phyloP scores from a whole-genome alignment of 2,888 invertebrate genomes.

The Ochropleura leucogaster region DNA sequence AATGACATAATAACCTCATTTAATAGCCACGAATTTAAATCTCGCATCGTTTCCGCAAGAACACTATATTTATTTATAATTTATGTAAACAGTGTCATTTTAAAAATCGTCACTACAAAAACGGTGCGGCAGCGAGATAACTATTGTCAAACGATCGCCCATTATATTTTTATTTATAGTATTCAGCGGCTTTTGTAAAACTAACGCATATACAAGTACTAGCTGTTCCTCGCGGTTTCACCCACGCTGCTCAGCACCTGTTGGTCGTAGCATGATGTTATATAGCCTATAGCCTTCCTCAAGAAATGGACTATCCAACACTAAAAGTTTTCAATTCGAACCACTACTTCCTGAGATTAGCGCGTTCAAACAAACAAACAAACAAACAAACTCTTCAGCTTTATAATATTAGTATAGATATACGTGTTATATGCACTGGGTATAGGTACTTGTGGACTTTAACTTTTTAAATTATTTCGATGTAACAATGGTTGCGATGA shows the following conservation, averaged over 20 bases:
- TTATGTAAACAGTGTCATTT: slow-evolving; percentile 41
- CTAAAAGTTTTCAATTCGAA: too few relatives aligned
- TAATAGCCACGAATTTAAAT: slow-evolving; percentile 1
- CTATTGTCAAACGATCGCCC: slow-evolving; percentile 48
- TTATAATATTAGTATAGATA: too few relatives aligned
- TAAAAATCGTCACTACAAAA: slow-evolving; percentile 28
- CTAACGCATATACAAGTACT: too few relatives aligned
- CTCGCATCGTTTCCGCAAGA: slow-evolving; percentile 25
- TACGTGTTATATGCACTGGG: not conserved
- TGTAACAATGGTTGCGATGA: not conserved
- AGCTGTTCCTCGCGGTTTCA: too few relatives aligned
- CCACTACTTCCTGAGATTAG: too few relatives aligned
- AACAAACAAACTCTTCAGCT: too few relatives aligned
- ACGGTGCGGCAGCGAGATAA: slow-evolving; percentile 27
- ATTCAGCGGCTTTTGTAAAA: slow-evolving; percentile 19
- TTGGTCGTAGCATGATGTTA: too few relatives aligned
- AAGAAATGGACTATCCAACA: too few relatives aligned
- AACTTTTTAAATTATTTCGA: slow-evolving; percentile 9
- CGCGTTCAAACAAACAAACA: too few relatives aligned
- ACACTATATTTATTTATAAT: slow-evolving; percentile 28
- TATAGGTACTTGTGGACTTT: not conserved
- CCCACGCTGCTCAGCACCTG: too few relatives aligned
- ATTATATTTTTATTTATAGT: slow-evolving; percentile 32
- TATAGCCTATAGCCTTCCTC: too few relatives aligned
- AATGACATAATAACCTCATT: not conserved